Conservation (phyloP, 2,888 invertebrate genomes). For the Apocheima hispidaria region DNA sequence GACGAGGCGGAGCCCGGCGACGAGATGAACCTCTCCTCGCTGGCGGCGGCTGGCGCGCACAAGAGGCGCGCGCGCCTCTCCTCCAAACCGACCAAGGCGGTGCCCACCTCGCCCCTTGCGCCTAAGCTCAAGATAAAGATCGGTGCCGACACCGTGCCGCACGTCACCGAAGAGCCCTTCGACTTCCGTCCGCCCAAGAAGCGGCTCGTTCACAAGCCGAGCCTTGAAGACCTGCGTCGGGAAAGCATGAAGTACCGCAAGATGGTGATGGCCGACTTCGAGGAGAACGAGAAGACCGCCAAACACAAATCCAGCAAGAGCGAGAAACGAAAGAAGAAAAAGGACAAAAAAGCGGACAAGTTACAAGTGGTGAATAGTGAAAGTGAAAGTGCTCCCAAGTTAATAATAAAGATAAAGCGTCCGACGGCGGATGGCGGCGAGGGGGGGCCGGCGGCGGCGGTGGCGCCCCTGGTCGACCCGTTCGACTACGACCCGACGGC, state of each 20-base stretch:
- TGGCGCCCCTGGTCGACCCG: constrained; percentile 69
- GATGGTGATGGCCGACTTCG: constrained; percentile 94
- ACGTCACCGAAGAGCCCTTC: constrained; percentile 79
- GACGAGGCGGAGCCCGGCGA: constrained; percentile 83
- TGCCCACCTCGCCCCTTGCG: constrained; percentile 75
- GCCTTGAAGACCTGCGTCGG: constrained; percentile 92
- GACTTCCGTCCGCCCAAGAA: constrained; percentile 93
- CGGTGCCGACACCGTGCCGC: constrained; percentile 86
- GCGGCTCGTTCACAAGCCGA: constrained; percentile 88
- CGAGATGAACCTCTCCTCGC: constrained; percentile 68
- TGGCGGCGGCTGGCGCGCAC: constrained; percentile 52
- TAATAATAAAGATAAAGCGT: constrained; percentile 91
- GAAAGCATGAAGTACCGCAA: constrained; percentile 95
- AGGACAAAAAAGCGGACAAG: constrained; percentile 86
- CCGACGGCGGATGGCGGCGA: constrained; percentile 67
- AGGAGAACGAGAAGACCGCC: constrained; percentile 87
- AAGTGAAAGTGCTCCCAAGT: constrained; percentile 89
- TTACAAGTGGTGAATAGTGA: constrained; percentile 76
- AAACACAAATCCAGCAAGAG: constrained; percentile 74
- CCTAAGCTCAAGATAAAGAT: constrained; percentile 93
- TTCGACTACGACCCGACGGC: constrained; percentile 80
- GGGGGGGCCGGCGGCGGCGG: constrained; percentile 53
- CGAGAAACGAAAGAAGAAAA: constrained; percentile 80
- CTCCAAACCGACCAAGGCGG: constrained; percentile 60
- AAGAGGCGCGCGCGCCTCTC: constrained; percentile 70